A percentile compares a stretch with the other conserved stretches of the same genome.
Conservation (phyloP, 2,113 vertebrate species). For the Calonectris borealis region DNA sequence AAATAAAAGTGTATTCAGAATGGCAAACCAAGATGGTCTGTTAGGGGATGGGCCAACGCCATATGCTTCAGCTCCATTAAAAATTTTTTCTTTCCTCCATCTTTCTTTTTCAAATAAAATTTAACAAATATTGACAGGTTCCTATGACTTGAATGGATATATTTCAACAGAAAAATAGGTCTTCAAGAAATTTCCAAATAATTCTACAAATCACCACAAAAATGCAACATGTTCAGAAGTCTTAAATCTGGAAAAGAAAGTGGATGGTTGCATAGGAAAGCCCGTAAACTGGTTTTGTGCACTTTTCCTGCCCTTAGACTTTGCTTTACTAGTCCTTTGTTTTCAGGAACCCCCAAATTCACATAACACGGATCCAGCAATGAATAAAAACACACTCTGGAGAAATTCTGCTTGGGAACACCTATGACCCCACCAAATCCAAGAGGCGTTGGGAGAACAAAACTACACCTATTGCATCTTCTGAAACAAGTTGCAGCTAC, state of each 20-base stretch:
- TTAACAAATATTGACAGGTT: background rate
- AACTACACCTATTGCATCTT: background rate
- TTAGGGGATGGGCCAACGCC: background rate
- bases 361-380: background rate
- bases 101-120: background rate
- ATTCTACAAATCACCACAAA: background rate
- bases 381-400: background rate
- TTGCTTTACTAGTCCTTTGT: background rate
- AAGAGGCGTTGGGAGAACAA: background rate
- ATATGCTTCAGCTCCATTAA: background rate
- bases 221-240: background rate
- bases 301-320: background rate
- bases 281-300: background rate
- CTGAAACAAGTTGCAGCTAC: background rate
- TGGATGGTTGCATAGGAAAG: background rate
- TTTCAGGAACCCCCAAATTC: background rate
- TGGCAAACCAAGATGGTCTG: background rate
- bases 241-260: background rate
- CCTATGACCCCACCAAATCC: background rate
- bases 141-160: background rate
- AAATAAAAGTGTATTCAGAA: background rate
- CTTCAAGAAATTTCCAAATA: background rate
- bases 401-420: background rate
- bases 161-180: background rate
- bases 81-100: background rate